Base-by-base conservation (phyloP, 2,888 invertebrate species). In the Lissocephala sabroskyi region DNA sequence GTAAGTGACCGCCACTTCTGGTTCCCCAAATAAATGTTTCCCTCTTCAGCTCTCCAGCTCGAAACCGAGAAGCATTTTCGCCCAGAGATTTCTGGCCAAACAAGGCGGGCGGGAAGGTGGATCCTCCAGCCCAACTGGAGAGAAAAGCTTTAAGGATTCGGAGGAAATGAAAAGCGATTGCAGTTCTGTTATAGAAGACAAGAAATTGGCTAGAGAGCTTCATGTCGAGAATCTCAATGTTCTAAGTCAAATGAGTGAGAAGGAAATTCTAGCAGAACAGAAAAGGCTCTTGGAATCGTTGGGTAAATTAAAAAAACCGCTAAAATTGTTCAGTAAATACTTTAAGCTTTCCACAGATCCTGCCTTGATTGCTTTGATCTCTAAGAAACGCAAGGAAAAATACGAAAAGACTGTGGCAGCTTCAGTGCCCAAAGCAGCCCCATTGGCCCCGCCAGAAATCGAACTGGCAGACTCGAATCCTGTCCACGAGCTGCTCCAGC, bases 251-350 rank as follows among this genome's bases (percentile, higher is more conserved):
- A 91, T 96, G 92, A 87, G 89, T 1, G 86, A 89, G 59, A 86
- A 89, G 44, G 93, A 96, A 67, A 95, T 96, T 63, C 66, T 92
- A 11, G 87, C 87, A 44, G 95, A 95, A 80, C 89, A 89, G 57
- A 85, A 89, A 56, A 90, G 90, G 67, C 83, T 97, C 16, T 70
- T 94, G 7, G 79, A 86, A 16, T 74, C 83, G 0, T 53, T 84
- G 19, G 83, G 84, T 84, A 61, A 54, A 40, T 13, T 14, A 30
- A 26, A 16, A 35, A 18, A 29, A 33, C 7, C 33, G 9, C 29
- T 3, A 23, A 23, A 23, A 2, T 1, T 33, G 26, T 19, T 9
- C 29, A 43, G n/a, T 28, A 9, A 37, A 11, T 30, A 23, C 11
- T 45, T 35, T 14, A 44, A n/a, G 17, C n/a, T n/a, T 17, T 35